Evolutionary conservation across 2,888 invertebrate species (phyloP), one percentile per base, ranked within the genome.

Genomic region (Andrena dorsata): DNA sequence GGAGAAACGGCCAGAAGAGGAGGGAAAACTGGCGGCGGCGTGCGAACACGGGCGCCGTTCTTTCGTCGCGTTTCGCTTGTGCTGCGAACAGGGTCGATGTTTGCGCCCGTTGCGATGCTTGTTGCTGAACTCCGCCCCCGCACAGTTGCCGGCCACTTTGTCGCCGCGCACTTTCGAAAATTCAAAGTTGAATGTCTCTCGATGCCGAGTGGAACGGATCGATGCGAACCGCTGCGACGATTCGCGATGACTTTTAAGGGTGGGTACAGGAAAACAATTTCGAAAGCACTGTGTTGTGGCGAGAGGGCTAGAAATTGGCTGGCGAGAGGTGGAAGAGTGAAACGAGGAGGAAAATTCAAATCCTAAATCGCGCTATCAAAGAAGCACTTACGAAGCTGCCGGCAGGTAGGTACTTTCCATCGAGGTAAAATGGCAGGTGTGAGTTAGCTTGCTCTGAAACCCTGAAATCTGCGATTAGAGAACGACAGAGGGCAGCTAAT

Each of bases 71-170:
- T 63, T 49, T 60, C 66, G 20, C 20, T 16, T n/a, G 47, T 64
- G 10, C 56, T 5, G 49, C 69, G 49, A 69, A 69, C 13, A 30
- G 13, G 56, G 41, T 51, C 69, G 35, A 65, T 66, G 64, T 65
- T 65, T 60, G 75, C 26, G 49, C 49, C 70, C 35, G 70, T 23
- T 60, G 58, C 80, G 79, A 80, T 32, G 30, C 8, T 69, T 56
- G 64, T 61, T 71, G 66, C 71, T 26, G 47, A 80, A 80, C 56
- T 35, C 56, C 23, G 63, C 28, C 20, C 23, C 30, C 41, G 60
- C 58, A 35, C 77, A 30, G 60, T 32, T 64, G 70, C 70, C 49
- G 53, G 80, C 80, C 80, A 80, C 80, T 80, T 80, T 80, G 80
- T 80, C 65, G 47, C 26, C 80, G 70, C 47, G 80, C 61, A 76